Conservation (phyloP, 2,113 vertebrate genomes). For the Callithrix jacchus region DNA sequence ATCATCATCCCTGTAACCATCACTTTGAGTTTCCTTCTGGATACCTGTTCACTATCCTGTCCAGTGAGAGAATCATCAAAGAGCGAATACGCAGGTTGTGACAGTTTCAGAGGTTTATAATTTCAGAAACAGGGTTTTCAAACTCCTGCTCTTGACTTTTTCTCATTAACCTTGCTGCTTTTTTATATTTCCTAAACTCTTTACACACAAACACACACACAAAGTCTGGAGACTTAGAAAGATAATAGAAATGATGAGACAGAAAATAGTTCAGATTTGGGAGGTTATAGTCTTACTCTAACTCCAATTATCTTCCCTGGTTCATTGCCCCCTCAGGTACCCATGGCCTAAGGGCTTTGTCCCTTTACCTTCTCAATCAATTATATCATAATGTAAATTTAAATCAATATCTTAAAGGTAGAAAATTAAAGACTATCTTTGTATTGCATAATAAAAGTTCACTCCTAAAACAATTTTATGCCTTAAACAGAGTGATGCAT, state of each 20-base stretch:
- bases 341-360: neutral
- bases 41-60: neutral
- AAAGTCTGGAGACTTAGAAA: neutral
- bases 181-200: neutral
- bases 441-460: neutral
- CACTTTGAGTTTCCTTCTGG: accelerated
- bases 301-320: neutral
- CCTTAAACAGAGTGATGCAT: neutral
- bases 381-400: neutral
- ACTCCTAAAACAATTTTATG: neutral
- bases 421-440: neutral
- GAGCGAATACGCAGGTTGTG: neutral
- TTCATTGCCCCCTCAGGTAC: too few relatives aligned
- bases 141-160: neutral
- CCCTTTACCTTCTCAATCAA: neutral
- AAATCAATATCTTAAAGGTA: neutral
- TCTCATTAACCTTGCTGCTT: neutral
- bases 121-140: neutral
- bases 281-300: neutral
- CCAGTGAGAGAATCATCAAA: neutral
- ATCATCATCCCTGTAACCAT: too few relatives aligned
- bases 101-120: neutral
- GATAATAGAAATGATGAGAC: neutral
- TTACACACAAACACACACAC: neutral
- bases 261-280: neutral